A percentile compares a stretch with the other conserved stretches of the same genome.
phyloP scores from a whole-genome alignment of 2,888 invertebrate species.

The Enchytraeus crypticus region DNA sequence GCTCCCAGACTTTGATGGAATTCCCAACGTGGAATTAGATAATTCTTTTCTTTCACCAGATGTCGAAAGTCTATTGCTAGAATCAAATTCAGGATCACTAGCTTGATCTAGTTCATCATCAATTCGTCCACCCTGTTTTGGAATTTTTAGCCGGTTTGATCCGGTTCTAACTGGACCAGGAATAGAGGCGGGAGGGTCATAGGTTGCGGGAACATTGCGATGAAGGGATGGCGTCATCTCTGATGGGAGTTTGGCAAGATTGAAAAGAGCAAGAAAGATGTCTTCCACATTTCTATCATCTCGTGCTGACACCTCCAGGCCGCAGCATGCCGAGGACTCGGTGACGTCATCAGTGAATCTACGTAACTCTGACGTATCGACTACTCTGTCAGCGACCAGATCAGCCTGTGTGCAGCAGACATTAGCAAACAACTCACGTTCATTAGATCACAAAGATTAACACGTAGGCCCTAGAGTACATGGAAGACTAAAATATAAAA shows the following conservation, averaged over 20 bases:
- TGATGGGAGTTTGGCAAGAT: slow-evolving; percentile 69
- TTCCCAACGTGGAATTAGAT: too few relatives aligned
- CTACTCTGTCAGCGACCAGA: slow-evolving; percentile 36
- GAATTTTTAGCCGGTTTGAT: too few relatives aligned
- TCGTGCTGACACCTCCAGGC: slow-evolving; percentile 56
- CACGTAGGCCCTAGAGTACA: slow-evolving; percentile 61
- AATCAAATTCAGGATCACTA: too few relatives aligned
- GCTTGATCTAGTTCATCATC: too few relatives aligned
- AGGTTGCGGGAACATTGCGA: slow-evolving; percentile 68
- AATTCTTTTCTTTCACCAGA: too few relatives aligned
- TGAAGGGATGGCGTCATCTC: slow-evolving; percentile 80
- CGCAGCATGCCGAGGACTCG: slow-evolving; percentile 1
- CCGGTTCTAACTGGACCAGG: too few relatives aligned
- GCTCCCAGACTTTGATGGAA: too few relatives aligned
- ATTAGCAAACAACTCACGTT: background rate
- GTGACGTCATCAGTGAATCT: background rate
- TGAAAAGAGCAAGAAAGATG: slow-evolving; percentile 73
- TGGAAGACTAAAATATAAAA: too few relatives aligned
- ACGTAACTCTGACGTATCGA: slow-evolving; percentile 8
- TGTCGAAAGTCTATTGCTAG: too few relatives aligned
- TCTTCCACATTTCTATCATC: slow-evolving; percentile 72
- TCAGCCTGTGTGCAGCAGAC: slow-evolving; percentile 52
- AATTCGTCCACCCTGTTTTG: too few relatives aligned
- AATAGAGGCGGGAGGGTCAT: too few relatives aligned
- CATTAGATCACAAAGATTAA: background rate